Conservation (phyloP, 53 echinoderm and acorn worm genomes). For the Temnopleurus reevesii region DNA sequence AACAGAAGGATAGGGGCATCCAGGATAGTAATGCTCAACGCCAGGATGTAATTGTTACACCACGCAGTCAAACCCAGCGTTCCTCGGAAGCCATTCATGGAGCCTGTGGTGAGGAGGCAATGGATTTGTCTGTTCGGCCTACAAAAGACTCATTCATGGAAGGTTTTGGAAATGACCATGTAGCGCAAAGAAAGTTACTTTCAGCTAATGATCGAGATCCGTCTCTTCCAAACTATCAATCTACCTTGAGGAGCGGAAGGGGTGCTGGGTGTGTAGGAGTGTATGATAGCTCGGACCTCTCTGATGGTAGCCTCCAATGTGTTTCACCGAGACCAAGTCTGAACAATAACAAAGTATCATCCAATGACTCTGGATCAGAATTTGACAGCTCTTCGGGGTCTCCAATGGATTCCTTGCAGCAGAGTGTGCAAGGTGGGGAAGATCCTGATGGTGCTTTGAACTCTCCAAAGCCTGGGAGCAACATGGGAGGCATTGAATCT, state of each 20-base stretch:
- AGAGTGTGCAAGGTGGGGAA: conserved; percentile 15
- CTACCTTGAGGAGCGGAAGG: background rate
- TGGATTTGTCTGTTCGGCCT: conserved; percentile 46
- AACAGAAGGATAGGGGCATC: background rate
- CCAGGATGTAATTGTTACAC: conserved; percentile 50
- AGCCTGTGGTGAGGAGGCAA: conserved; percentile 46
- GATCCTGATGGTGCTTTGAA: conserved; percentile 6
- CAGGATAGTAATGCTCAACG: background rate
- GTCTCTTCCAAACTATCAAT: conserved; percentile 6
- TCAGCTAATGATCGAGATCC: background rate
- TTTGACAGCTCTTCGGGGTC: conserved; percentile 47
- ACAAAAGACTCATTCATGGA: conserved; percentile 2
- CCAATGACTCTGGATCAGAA: conserved; percentile 43
- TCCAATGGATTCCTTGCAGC: background rate
- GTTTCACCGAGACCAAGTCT: conserved; percentile 8
- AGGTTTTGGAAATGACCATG: background rate
- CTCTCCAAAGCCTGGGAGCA: background rate
- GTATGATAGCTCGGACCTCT: conserved; percentile 52
- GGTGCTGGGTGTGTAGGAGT: background rate
- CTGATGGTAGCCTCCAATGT: conserved; percentile 37
- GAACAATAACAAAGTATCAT: conserved; percentile 28
- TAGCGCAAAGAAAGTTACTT: background rate
- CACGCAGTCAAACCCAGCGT: conserved; percentile 19
- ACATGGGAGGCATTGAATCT: conserved; percentile 57
- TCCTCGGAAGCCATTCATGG: conserved; percentile 18